Conservation (phyloP, 2,888 invertebrate genomes). For the Subacronicta megacephala region DNA sequence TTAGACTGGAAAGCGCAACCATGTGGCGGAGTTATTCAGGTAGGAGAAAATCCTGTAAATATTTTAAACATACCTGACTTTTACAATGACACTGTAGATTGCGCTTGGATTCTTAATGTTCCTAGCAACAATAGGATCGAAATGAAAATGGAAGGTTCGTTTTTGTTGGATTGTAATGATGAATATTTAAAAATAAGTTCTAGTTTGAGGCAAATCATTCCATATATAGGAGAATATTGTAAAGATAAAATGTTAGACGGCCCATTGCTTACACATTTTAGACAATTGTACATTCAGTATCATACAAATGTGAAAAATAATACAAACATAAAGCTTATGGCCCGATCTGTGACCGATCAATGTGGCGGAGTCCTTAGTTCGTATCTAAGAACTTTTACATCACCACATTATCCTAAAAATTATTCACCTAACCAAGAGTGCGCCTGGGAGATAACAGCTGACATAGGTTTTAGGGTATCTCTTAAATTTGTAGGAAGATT, state of each 20-base stretch:
- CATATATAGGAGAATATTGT: conserved; percentile 91
- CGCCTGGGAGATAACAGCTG: conserved; percentile 92
- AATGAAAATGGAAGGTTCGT: conserved; percentile 73
- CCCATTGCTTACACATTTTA: conserved; percentile 84
- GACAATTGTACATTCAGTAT: conserved; percentile 92
- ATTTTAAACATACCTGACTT: conserved; percentile 79
- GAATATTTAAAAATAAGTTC: conserved; percentile 87
- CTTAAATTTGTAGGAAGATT: conserved; percentile 92
- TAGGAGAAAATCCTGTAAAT: conserved; percentile 66
- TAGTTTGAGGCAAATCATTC: conserved; percentile 77
- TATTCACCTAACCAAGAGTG: conserved; percentile 95
- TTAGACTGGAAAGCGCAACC: conserved; percentile 75
- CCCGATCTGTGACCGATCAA: conserved; percentile 82
- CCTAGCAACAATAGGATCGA: conserved; percentile 74
- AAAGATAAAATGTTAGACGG: conserved; percentile 82
- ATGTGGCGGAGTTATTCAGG: conserved; percentile 91
- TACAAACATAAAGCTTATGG: conserved; percentile 68
- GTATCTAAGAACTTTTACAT: conserved; percentile 79
- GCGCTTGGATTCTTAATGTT: conserved; percentile 92
- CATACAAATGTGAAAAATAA: conserved; percentile 84
- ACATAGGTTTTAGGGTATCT: conserved; percentile 91
- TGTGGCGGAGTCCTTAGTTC: conserved; percentile 92
- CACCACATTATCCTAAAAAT: conserved; percentile 90
- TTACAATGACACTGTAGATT: conserved; percentile 88
- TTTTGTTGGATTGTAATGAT: conserved; percentile 68